A percentile compares a stretch with the other conserved stretches of the same genome.
phyloP scores from a whole-genome alignment of 92 coral and sea anemone genomes.

The Porites evermanni region DNA sequence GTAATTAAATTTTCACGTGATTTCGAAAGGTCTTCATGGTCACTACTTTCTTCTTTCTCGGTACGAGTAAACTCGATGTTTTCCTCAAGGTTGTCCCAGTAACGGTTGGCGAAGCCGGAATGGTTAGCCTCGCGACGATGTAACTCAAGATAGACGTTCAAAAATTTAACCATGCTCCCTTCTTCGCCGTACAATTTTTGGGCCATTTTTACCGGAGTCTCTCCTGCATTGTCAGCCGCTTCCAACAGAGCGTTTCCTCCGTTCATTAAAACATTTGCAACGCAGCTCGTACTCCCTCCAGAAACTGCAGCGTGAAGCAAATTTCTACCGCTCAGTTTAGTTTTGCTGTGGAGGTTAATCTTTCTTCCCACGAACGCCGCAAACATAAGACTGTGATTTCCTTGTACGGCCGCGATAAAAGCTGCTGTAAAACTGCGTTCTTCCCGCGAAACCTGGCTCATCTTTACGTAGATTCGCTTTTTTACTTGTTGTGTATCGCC shows the following conservation, averaged over 20 bases:
- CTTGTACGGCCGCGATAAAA: slow-evolving; percentile 72
- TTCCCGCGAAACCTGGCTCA: slow-evolving; percentile 72
- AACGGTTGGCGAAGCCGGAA: slow-evolving; percentile 13
- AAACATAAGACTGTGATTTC: slow-evolving; percentile 67
- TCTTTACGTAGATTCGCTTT: slow-evolving; percentile 65
- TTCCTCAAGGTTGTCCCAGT: slow-evolving; percentile 47
- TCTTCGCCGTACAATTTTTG: slow-evolving; percentile 25
- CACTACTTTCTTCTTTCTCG: not conserved
- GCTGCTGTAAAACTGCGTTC: slow-evolving; percentile 77
- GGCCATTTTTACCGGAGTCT: slow-evolving; percentile 69
- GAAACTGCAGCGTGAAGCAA: slow-evolving; percentile 78
- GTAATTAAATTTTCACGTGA: slow-evolving; percentile 6
- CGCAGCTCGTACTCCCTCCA: slow-evolving; percentile 61
- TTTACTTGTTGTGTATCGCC: slow-evolving; percentile 64
- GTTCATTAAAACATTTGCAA: slow-evolving; percentile 69
- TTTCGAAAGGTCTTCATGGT: not conserved
- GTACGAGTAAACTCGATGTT: slow-evolving; percentile 21
- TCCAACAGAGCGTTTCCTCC: slow-evolving; percentile 69
- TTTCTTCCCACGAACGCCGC: slow-evolving; percentile 60
- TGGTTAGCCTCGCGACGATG: slow-evolving; percentile 42
- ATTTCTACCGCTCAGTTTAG: slow-evolving; percentile 62
- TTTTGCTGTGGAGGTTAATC: slow-evolving; percentile 45
- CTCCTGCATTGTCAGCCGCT: slow-evolving; percentile 49
- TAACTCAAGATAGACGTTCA: slow-evolving; percentile 61
- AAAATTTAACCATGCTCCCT: slow-evolving; percentile 53